Percentiles rank a stretch among this genome's conserved stretches.
Evolutionary conservation across 2,797 vertebrate genomes (phyloP).

Genomic region (Microctenopoma stevenorrisi): DNA sequence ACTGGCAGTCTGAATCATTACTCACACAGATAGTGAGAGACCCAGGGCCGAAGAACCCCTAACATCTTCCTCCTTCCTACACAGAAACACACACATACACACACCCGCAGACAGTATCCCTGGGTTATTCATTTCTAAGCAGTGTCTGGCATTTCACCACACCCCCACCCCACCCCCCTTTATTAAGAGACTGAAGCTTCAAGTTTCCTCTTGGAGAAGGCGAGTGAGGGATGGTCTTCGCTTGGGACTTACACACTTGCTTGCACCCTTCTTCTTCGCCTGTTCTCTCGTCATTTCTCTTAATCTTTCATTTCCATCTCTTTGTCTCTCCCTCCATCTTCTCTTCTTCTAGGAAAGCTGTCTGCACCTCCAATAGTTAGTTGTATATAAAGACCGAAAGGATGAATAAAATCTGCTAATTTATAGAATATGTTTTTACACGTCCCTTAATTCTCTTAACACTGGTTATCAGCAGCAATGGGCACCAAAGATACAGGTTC

Average conservation of each 20-base stretch:
- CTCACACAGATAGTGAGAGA: constrained; percentile 89
- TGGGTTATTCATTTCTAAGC: constrained; percentile 88
- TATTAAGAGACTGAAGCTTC: constrained; percentile 84
- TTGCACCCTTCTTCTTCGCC: constrained; percentile 60
- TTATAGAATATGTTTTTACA: background rate
- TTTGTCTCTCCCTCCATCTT: constrained; percentile 7
- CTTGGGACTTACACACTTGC: constrained; percentile 65
- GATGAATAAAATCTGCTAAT: constrained; percentile 10
- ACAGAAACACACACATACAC: constrained; percentile 29
- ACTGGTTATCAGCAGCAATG: constrained; percentile 37
- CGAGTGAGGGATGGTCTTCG: constrained; percentile 85
- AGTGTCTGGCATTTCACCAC: constrained; percentile 89
- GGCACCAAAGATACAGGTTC: constrained; percentile 28
- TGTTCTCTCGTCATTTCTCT: constrained; percentile 59
- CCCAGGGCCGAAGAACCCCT: constrained; percentile 77
- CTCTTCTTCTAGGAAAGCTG: constrained; percentile 22
- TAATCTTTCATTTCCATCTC: constrained; percentile 55
- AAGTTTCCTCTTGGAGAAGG: constrained; percentile 36
- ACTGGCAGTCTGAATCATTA: constrained; percentile 94
- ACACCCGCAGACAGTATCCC: constrained; percentile 66
- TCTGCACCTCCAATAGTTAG: constrained; percentile 8
- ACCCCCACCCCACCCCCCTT: constrained; percentile 83
- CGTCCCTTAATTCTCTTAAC: background rate
- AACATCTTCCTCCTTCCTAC: constrained; percentile 57
- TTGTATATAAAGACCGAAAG: constrained; percentile 18